Base-by-base conservation (phyloP, 2,888 invertebrate species). In the Mythimna ferrago region DNA sequence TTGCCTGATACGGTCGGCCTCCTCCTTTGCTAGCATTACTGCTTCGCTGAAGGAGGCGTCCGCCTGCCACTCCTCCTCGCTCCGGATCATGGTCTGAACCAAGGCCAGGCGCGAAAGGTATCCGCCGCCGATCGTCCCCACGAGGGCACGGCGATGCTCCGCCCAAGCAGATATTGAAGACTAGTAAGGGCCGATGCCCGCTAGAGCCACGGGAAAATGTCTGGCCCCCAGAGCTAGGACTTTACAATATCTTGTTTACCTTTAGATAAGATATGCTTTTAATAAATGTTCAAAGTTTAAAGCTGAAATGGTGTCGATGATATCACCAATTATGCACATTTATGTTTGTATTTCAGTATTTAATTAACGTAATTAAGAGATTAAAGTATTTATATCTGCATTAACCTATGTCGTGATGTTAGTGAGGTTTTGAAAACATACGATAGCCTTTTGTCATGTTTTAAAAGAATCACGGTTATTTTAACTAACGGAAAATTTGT, bases 391-490 rank as follows among this genome's bases (percentile, higher is more conserved):
- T 9, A 60, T 78, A 78, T 80, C 68, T 69, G 65, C 38, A 53
- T 7, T 80, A 73, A 73, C 68, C 82, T 78, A 60, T 68, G 48
- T 57, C 48, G 16, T 66, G 58, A 57, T 58, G 72, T 57, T 44
- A 53, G 14, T 41, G 35, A 9, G 21, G 32, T 76, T 38, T 19
- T 7, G 44, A 44, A 67, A 71, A 80, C 65, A 75, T 1, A 19
- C 21, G 81, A 80, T 82, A 73, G 56, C 66, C 62, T 78, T 62
- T 68, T 53, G 41, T 7, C 35, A 56, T 54, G 56, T 26, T 41
- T 35, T 21, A 9, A 19, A 41, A 26, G 41, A 41, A 21, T 53
- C n/a, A n/a, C 35, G 56, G 63, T 21, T n/a, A 21, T 74, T 80
- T n/a, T 11, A 69, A 57, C n/a, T 21, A 53, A 54, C 6, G 21